Base-by-base conservation (phyloP, 2,797 vertebrate species). In the Tragopan temminckii region DNA sequence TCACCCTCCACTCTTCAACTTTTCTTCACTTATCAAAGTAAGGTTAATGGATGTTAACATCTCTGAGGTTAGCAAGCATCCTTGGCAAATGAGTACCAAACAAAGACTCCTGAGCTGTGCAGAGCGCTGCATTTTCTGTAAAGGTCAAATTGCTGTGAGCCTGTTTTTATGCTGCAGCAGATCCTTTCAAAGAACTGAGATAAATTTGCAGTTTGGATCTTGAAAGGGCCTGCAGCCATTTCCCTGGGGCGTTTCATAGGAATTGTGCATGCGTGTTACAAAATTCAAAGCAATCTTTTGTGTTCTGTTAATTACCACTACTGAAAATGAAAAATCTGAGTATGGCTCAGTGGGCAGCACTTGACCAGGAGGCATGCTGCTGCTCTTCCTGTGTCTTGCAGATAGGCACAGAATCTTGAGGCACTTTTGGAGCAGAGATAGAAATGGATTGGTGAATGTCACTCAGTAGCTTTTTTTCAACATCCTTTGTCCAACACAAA, bases 271-370 rank as follows among this genome's bases (percentile, higher is more conserved):
- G 53, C 74, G 35, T 69, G 80, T 76, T 95, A 88, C 36, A 58
- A 63, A 93, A 88, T 91, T 77, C 69, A 93, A 80, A 72, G 69
- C 68, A 78, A 45, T 92, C 93, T 92, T 96, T 95, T 93, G 72
- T 87, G 52, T 92, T 78, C 58, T 80, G n/a, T 90, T 95, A 94
- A 87, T 96, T 95, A 68, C 33, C 70, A 91, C 85, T 69, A 77
- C 33, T 89, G 87, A 84, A 94, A 93, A 89, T 83, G 53, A 80
- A 90, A 80, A 90, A 79, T 90, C 50, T 59, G 35, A 5, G 31
- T 76, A 68, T 71, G 92, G 67, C 85, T 91, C 64, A 80, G 31
- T 0, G 27, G 75, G 52, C 46, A 82, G 33, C 20, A 2, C 45
- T 89, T 27, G 38, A 72, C 63, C 48, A 84, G 58, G 55, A 93